Conservation (phyloP, 2,888 invertebrate species). For the Epinotia nisella region DNA sequence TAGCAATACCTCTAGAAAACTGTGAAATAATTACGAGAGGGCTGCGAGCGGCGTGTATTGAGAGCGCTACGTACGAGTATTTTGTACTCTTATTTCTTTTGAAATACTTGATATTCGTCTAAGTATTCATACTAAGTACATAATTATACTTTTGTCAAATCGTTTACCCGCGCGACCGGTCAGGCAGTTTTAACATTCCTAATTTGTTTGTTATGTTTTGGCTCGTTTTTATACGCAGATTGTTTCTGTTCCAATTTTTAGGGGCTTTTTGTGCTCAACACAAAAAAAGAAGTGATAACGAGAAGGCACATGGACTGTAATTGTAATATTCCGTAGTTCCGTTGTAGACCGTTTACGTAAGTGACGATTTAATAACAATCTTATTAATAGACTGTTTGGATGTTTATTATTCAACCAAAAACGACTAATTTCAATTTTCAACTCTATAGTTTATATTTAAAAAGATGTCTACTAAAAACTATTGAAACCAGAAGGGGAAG, state of each 20-base stretch:
- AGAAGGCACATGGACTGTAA: neutral
- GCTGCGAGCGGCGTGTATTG: neutral
- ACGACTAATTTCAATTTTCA: too few relatives aligned
- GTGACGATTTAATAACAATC: neutral
- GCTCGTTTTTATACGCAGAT: conserved; percentile 39
- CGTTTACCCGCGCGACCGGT: neutral
- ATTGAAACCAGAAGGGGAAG: too few relatives aligned
- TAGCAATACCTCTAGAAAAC: too few relatives aligned
- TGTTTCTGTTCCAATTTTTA: conserved; percentile 39
- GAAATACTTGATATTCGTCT: neutral
- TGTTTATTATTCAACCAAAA: too few relatives aligned
- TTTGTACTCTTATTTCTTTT: neutral
- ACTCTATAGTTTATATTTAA: too few relatives aligned
- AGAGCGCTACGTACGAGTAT: too few relatives aligned
- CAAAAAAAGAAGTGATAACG: neutral
- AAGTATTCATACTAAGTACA: conserved; percentile 13
- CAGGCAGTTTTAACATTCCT: conserved; percentile 39
- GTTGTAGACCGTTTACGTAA: neutral
- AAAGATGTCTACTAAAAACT: too few relatives aligned
- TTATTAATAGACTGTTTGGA: too few relatives aligned
- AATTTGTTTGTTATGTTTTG: conserved; percentile 41
- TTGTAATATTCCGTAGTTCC: neutral
- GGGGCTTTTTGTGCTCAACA: conserved; percentile 12
- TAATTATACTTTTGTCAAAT: neutral
- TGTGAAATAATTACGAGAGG: neutral